Conservation (phyloP, 2,113 vertebrate species). For the Petromus typicus region DNA sequence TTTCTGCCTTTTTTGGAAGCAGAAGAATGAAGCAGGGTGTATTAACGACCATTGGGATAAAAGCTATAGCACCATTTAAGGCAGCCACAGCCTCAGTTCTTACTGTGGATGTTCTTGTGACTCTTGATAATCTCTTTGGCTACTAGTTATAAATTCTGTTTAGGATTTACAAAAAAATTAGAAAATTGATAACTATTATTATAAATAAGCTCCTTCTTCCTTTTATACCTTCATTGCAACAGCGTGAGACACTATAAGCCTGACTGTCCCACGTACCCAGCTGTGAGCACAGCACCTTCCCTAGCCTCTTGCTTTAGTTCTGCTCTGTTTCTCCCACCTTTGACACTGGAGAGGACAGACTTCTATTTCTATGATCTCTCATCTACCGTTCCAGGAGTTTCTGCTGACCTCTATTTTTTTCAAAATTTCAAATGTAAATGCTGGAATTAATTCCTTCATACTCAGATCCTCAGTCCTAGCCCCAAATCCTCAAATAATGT, state of each 20-base stretch:
- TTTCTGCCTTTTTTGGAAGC: not conserved
- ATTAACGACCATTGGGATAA: not conserved
- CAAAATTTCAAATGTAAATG: not conserved
- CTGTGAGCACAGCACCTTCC: not conserved
- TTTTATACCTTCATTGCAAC: not conserved
- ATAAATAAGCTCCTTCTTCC: not conserved
- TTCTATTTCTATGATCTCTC: not conserved
- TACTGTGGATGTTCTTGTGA: not conserved
- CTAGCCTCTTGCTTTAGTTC: not conserved
- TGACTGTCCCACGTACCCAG: too few relatives aligned
- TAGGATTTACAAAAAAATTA: not conserved
- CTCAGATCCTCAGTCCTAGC: not conserved
- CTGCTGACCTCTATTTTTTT: not conserved
- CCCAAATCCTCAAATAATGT: not conserved
- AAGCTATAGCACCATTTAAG: not conserved
- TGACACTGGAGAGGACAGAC: not conserved
- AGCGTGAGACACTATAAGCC: not conserved
- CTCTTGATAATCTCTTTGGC: not conserved
- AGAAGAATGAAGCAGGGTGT: not conserved
- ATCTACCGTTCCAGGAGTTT: not conserved
- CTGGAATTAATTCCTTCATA: not conserved
- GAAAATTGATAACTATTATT: not conserved
- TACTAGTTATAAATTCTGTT: slow-evolving; percentile 12
- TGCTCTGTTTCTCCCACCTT: not conserved
- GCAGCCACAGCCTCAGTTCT: not conserved